Evolutionary conservation across 2,797 vertebrate genomes (phyloP).

Genomic region (Megaceryle alcyon): DNA sequence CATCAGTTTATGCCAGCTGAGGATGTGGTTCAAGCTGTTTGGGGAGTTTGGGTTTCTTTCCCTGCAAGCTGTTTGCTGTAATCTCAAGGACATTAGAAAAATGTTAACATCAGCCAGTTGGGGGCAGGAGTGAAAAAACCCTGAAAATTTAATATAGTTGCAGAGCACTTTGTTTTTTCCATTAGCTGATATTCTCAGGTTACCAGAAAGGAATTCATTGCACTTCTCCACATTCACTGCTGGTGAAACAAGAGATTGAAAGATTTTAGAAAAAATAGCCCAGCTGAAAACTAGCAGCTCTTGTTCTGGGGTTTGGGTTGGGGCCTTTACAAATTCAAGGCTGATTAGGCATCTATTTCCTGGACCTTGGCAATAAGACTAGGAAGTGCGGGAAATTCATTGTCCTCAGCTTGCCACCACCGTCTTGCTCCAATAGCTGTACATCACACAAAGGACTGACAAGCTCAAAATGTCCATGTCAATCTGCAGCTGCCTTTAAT

Average conservation of each 20-base stretch:
- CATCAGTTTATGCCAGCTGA: slow-evolving; percentile 1
- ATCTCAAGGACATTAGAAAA: slow-evolving; percentile 22
- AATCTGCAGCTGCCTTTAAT: slow-evolving; percentile 53
- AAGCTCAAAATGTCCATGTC: neutral
- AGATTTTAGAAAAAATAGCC: slow-evolving; percentile 8
- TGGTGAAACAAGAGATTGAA: slow-evolving; percentile 28
- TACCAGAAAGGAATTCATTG: slow-evolving; percentile 59
- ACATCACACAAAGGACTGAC: neutral
- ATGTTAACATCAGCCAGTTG: slow-evolving; percentile 42
- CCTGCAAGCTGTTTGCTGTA: neutral
- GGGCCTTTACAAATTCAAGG: neutral
- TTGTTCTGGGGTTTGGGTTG: neutral
- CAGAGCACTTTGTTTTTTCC: slow-evolving; percentile 51
- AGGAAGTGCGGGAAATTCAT: slow-evolving; percentile 29
- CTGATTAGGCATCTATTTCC: slow-evolving; percentile 11
- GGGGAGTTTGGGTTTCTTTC: neutral
- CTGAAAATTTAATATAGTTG: slow-evolving; percentile 54
- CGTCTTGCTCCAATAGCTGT: neutral
- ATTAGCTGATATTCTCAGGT: slow-evolving; percentile 65
- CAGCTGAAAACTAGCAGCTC: neutral
- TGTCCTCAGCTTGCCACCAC: neutral
- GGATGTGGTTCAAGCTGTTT: slow-evolving; percentile 4
- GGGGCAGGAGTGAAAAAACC: slow-evolving; percentile 27
- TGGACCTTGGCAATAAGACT: neutral
- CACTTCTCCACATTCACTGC: slow-evolving; percentile 3